Percentiles rank a stretch among this genome's conserved stretches.
These are phyloP conservation scores for Biston stratarius DNA, from an alignment of 2,888 invertebrate genomes.

Conservation along the genomic window DNA sequence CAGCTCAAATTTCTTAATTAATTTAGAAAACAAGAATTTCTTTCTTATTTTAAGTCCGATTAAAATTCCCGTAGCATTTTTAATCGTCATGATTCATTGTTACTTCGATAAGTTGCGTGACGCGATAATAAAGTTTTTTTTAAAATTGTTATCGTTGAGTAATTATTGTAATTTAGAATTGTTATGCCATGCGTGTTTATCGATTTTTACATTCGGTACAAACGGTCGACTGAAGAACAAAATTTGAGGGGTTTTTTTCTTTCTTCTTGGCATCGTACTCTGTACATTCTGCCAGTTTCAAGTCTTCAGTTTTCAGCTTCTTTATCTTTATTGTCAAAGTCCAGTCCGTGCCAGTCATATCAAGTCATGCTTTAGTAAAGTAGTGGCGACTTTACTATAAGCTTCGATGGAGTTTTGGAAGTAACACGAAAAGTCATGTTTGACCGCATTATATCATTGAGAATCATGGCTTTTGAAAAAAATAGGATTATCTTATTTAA, in stretches of 20 bases:
- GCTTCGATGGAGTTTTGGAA: no score
- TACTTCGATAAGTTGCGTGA: slow-evolving; percentile 26
- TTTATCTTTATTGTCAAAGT: no score
- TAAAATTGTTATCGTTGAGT: slow-evolving; percentile 11
- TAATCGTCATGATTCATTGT: slow-evolving; percentile 28
- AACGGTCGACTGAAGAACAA: no score
- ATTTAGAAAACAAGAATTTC: slow-evolving; percentile 8
- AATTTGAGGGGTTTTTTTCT: no score
- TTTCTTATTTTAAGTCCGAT: slow-evolving; percentile 5
- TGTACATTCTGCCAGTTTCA: no score
- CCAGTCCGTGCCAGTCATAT: no score
- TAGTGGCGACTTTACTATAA: no score
- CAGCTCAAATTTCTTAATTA: slow-evolving; percentile 3
- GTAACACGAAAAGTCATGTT: no score
- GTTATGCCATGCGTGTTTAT: slow-evolving; percentile 20
- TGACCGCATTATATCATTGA: no score
- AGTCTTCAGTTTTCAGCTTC: no score
- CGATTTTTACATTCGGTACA: slow-evolving; percentile 9
- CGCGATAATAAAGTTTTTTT: slow-evolving; percentile 12
- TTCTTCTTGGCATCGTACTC: no score
- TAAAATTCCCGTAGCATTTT: slow-evolving; percentile 30
- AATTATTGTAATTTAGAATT: slow-evolving; percentile 27
- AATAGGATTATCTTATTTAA: background rate
- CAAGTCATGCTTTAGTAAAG: no score
- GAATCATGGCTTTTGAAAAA: background rate